A percentile compares a stretch with the other conserved stretches of the same genome.
phyloP scores from a whole-genome alignment of 2,888 invertebrate species.

The Patella pellucida region DNA sequence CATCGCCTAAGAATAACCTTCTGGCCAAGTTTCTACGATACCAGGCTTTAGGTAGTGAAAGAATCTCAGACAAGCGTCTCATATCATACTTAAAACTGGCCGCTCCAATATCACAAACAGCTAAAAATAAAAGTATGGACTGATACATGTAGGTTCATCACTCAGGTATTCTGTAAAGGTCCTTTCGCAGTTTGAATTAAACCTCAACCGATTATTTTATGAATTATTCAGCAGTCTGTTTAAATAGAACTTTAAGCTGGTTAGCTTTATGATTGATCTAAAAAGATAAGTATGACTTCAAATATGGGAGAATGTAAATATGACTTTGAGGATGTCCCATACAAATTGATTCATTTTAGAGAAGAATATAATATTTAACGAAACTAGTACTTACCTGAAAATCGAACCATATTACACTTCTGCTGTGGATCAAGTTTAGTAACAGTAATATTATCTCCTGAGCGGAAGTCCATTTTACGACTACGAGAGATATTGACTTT shows the following conservation, averaged over 20 bases:
- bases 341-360: background rate
- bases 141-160: too few species aligned
- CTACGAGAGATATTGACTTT: conserved; percentile 94
- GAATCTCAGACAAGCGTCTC: conserved; percentile 94
- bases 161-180: too few species aligned
- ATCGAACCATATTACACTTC: conserved; percentile 79
- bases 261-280: background rate
- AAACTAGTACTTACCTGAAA: conserved; percentile 80
- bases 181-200: too few species aligned
- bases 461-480: conserved; percentile 83
- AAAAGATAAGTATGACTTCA: conserved; percentile 4
- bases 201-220: too few species aligned
- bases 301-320: background rate
- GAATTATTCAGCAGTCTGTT: too few species aligned
- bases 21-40: conserved; percentile 92
- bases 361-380: too few species aligned
- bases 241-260: too few species aligned
- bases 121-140: conserved; percentile 70
- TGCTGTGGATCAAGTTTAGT: conserved; percentile 43
- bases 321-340: background rate
- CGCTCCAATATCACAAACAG: conserved; percentile 92
- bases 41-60: conserved; percentile 99
- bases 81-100: conserved; percentile 96
- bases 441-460: conserved; percentile 30
- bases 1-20: conserved; percentile 78